A percentile compares a stretch with the other conserved stretches of the same genome.
phyloP scores from a whole-genome alignment of 2,888 invertebrate species.

The Zele albiditarsus region DNA sequence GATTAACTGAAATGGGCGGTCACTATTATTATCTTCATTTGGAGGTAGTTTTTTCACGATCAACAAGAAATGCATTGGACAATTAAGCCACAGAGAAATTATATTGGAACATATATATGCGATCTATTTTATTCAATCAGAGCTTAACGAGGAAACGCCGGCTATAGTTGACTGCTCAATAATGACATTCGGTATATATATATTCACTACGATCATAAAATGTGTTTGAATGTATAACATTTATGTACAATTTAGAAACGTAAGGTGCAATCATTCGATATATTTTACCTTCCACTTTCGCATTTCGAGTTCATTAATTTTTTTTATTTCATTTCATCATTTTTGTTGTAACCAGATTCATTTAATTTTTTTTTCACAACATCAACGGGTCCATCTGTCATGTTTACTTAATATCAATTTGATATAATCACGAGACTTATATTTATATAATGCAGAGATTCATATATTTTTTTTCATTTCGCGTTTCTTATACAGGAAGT shows the following conservation, averaged over 20 bases:
- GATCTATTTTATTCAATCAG: slow-evolving; percentile 1
- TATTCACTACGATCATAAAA: background rate
- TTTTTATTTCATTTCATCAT: too few relatives aligned
- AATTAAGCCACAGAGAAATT: background rate
- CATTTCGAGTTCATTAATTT: too few relatives aligned
- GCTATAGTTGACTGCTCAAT: too few relatives aligned
- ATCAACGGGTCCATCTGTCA: too few relatives aligned
- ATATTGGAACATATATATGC: background rate
- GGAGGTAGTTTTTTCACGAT: background rate
- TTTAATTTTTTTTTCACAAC: too few relatives aligned
- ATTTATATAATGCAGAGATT: background rate
- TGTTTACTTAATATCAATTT: background rate
- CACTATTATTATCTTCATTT: background rate
- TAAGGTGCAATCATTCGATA: too few relatives aligned
- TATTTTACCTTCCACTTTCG: too few relatives aligned
- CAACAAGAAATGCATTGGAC: background rate
- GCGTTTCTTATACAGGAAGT: slow-evolving; percentile 60
- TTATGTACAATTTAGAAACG: too few relatives aligned
- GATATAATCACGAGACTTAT: background rate
- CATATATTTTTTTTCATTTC: background rate
- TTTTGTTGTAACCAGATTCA: too few relatives aligned
- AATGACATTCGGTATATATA: background rate
- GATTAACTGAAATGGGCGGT: background rate
- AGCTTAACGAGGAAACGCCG: background rate
- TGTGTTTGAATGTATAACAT: too few relatives aligned